Evolutionary conservation across 2,797 vertebrate genomes (phyloP).

Genomic region (Fistularia tabacaria): DNA sequence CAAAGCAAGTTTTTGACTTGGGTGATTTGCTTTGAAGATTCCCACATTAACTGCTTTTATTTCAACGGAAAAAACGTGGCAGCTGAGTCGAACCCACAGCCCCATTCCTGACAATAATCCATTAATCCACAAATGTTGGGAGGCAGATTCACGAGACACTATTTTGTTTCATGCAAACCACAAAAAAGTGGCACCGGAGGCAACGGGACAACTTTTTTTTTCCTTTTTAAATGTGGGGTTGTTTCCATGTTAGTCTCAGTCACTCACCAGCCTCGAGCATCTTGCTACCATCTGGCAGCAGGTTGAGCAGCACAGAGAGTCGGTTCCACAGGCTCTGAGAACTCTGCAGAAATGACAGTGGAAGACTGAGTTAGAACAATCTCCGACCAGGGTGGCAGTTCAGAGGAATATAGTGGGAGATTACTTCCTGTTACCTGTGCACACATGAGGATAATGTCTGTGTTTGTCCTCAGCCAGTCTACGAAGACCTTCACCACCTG

Average conservation of each 20-base stretch:
- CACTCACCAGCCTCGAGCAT: constrained; percentile 88
- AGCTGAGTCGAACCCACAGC: too few species aligned
- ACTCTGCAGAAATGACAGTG: constrained; percentile 74
- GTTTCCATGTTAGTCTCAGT: background rate
- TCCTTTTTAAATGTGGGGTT: too few species aligned
- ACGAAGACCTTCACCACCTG: constrained; percentile 92
- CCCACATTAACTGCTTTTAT: too few species aligned
- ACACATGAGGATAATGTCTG: constrained; percentile 94
- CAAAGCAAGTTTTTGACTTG: too few species aligned
- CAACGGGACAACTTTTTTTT: too few species aligned
- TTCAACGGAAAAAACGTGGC: too few species aligned
- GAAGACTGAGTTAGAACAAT: background rate
- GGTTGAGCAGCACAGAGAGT: constrained; percentile 93
- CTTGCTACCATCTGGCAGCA: constrained; percentile 87
- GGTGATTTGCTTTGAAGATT: too few species aligned
- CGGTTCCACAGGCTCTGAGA: constrained; percentile 98
- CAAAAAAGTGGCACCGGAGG: too few species aligned
- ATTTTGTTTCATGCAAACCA: too few species aligned
- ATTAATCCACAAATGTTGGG: too few species aligned
- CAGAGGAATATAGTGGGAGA: background rate
- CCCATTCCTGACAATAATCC: too few species aligned
- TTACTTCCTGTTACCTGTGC: constrained; percentile 77
- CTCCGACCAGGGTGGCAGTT: background rate
- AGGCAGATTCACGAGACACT: too few species aligned
- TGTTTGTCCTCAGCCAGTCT: constrained; percentile 95